These are phyloP conservation scores for Henricia sp. DNA, from an alignment of 53 echinoderm and acorn worm genomes.

Conservation along the genomic window DNA sequence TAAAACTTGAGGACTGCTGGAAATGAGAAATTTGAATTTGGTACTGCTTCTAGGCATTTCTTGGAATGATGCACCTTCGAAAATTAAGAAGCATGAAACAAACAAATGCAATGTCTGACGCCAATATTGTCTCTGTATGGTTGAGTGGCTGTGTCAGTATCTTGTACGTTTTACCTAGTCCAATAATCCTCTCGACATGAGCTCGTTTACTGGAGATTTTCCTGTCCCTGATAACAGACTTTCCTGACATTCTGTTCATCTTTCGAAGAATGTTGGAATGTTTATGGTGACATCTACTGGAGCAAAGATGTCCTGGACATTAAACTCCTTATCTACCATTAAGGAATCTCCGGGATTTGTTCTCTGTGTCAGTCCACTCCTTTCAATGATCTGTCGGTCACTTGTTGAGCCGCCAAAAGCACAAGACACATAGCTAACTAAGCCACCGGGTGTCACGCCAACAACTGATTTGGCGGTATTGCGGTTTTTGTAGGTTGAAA, in stretches of 20 bases:
- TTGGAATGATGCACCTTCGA: neutral
- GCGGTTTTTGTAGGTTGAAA: slow-evolving; percentile 38
- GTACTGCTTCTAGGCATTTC: neutral
- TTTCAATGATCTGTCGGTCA: slow-evolving; percentile 13
- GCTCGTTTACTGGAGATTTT: slow-evolving; percentile 14
- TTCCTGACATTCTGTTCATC: neutral
- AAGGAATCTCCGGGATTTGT: neutral
- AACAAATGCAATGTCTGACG: slow-evolving; percentile 18
- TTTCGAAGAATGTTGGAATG: neutral
- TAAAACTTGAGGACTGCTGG: too few relatives aligned
- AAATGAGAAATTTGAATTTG: too few relatives aligned
- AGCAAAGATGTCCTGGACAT: slow-evolving; percentile 11
- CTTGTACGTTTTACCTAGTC: slow-evolving; percentile 16
- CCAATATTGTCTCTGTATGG: slow-evolving; percentile 11
- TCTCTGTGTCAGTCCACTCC: neutral
- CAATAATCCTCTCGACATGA: slow-evolving; percentile 15
- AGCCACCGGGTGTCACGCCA: slow-evolving; percentile 13
- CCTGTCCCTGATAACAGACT: neutral
- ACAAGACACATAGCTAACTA: neutral
- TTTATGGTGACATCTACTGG: slow-evolving; percentile 1
- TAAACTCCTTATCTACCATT: slow-evolving; percentile 7
- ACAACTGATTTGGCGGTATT: slow-evolving; percentile 16
- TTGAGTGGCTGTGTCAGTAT: slow-evolving; percentile 24
- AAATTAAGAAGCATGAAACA: neutral
- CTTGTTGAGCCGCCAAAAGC: slow-evolving; percentile 16